Conservation (phyloP, 1,140 invertebrate genomes). For the Polypedilum vanderplanki region DNA sequence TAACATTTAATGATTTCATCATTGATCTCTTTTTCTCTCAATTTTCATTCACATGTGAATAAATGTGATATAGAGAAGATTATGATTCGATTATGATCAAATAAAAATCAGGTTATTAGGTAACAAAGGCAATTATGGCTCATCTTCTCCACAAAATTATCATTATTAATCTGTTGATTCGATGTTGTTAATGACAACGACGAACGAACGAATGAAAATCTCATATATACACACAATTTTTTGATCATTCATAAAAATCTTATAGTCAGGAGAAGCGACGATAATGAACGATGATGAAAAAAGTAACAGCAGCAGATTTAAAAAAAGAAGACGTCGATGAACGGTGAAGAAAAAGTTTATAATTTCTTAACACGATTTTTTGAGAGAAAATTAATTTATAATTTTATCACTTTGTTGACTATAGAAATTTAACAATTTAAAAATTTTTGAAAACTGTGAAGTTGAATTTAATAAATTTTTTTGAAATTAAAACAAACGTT, state of each 20-base stretch:
- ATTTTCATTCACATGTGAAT: slow-evolving; percentile 8
- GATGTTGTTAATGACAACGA: not conserved
- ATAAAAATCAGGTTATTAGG: slow-evolving; percentile 27
- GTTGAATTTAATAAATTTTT: no score
- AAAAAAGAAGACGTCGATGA: not conserved
- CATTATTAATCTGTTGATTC: slow-evolving; percentile 23
- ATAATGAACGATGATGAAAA: not conserved
- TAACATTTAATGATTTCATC: slow-evolving; percentile 11
- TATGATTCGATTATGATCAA: slow-evolving; percentile 18
- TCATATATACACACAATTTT: not conserved
- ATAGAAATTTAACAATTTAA: no score
- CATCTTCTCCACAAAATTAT: slow-evolving; percentile 3
- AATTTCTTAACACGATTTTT: no score
- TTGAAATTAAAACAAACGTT: no score
- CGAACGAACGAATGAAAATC: no score
- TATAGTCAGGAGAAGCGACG: not conserved
- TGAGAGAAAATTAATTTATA: no score
- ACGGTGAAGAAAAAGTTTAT: not conserved
- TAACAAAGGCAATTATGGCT: slow-evolving; percentile 26
- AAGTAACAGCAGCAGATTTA: not conserved
- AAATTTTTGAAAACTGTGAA: no score
- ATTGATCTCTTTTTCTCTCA: not conserved
- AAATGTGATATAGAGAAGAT: not conserved
- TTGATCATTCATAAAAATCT: slow-evolving; percentile 21
- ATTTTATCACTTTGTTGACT: no score